A percentile compares a stretch with the other conserved stretches of the same genome.
Evolutionary conservation across 2,113 vertebrate species (phyloP).

Genomic region (Mastomys coucha): DNA sequence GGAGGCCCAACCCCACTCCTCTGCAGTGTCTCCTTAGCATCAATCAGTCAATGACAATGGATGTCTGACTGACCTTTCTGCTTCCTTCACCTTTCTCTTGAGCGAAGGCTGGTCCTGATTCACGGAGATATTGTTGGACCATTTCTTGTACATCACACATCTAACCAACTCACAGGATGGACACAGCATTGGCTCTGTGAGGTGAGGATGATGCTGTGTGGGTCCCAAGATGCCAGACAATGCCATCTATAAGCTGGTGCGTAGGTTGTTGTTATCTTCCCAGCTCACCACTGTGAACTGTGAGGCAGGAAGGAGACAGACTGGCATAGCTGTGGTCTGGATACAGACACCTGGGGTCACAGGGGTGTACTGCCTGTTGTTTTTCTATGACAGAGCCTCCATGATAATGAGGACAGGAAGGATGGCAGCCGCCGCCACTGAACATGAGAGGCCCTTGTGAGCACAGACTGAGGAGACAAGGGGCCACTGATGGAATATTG

Average conservation of each 20-base stretch:
- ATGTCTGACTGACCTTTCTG: neutral
- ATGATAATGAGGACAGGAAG: neutral
- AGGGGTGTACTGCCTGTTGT: neutral
- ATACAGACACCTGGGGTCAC: neutral
- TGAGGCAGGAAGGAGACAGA: neutral
- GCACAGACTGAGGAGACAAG: neutral
- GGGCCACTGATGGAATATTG: neutral
- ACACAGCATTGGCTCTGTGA: neutral
- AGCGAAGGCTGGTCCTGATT: neutral
- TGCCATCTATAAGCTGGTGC: rapidly evolving
- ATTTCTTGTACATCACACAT: too few relatives aligned
- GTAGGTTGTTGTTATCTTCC: neutral
- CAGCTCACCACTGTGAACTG: neutral
- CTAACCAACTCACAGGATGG: rapidly evolving
- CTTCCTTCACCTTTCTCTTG: neutral
- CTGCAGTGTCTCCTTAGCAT: too few relatives aligned
- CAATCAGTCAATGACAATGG: neutral
- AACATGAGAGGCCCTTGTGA: neutral
- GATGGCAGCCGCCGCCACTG: neutral
- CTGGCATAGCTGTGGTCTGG: rapidly evolving
- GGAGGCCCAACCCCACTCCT: neutral
- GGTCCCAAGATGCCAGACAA: rapidly evolving
- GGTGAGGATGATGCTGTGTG: rapidly evolving
- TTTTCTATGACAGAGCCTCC: neutral
- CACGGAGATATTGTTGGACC: neutral